phyloP scores from a whole-genome alignment of 2,113 vertebrate species.

The Nematolebias whitei region DNA sequence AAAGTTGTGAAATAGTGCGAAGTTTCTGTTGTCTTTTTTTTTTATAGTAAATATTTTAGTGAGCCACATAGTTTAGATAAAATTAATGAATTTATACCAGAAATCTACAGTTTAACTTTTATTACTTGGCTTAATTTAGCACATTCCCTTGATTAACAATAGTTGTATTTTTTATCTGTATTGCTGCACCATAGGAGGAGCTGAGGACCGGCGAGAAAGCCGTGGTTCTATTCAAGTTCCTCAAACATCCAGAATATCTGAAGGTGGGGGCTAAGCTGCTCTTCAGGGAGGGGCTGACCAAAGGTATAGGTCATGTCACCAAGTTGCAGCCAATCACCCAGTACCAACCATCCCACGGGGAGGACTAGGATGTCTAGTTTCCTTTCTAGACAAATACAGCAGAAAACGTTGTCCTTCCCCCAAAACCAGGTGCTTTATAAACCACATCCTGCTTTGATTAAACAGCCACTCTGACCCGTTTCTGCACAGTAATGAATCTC shows the following conservation, averaged over 20 bases:
- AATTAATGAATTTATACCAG: too few relatives aligned
- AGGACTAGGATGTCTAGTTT: slow-evolving; percentile 54
- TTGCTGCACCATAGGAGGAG: slow-evolving; percentile 83
- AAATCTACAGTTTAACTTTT: too few relatives aligned
- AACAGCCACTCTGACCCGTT: slow-evolving; percentile 18
- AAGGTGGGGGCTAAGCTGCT: slow-evolving; percentile 96
- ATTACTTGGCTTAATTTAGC: too few relatives aligned
- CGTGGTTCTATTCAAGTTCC: slow-evolving; percentile 94
- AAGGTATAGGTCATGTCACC: slow-evolving; percentile 97
- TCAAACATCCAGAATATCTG: slow-evolving; percentile 98
- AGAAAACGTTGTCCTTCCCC: slow-evolving; percentile 42
- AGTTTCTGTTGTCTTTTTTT: too few relatives aligned
- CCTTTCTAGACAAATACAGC: neutral
- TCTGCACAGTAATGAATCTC: slow-evolving; percentile 17
- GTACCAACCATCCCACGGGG: slow-evolving; percentile 48
- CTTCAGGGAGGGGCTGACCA: slow-evolving; percentile 95
- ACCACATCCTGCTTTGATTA: slow-evolving; percentile 13
- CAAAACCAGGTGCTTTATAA: slow-evolving; percentile 42
- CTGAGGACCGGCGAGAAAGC: slow-evolving; percentile 96
- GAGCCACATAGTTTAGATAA: neutral
- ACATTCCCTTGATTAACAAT: neutral
- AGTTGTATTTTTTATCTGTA: neutral
- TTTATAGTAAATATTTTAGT: too few relatives aligned
- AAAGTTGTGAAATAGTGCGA: too few relatives aligned
- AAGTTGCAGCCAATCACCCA: slow-evolving; percentile 86